phyloP scores from a whole-genome alignment of 1,140 invertebrate species.

The Lordiphosa mommai region DNA sequence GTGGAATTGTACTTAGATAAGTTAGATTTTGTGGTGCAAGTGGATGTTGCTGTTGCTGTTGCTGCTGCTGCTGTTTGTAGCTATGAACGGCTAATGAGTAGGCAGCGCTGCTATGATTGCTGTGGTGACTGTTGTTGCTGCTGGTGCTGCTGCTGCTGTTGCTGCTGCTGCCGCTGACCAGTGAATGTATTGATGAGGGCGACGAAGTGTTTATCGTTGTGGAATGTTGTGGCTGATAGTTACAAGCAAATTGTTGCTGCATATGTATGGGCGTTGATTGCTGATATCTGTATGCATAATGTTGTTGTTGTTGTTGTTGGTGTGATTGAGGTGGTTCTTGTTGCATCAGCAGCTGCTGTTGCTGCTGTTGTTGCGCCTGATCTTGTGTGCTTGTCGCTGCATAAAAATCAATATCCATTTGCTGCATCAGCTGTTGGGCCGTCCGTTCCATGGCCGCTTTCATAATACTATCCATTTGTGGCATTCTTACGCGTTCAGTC shows the following conservation, averaged over 20 bases:
- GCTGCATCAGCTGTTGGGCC: slow-evolving; percentile 57
- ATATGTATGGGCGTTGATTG: slow-evolving; percentile 47
- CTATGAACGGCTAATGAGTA: slow-evolving; percentile 58
- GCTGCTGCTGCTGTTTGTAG: slow-evolving; percentile 53
- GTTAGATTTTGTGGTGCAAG: slow-evolving; percentile 15
- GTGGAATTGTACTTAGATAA: slow-evolving; percentile 57
- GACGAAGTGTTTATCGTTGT: slow-evolving; percentile 46
- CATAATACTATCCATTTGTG: slow-evolving; percentile 60
- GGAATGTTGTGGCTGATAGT: slow-evolving; percentile 60
- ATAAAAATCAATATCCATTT: slow-evolving; percentile 44
- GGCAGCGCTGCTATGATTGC: slow-evolving; percentile 38
- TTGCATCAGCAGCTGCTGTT: slow-evolving; percentile 23
- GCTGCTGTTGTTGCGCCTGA: slow-evolving; percentile 25
- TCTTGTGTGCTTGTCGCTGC: slow-evolving; percentile 11
- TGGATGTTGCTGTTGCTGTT: slow-evolving; percentile 28
- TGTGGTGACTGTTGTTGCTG: slow-evolving; percentile 16
- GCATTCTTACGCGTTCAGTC: slow-evolving; percentile 52
- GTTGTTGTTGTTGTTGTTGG: slow-evolving; percentile 39
- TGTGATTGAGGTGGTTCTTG: slow-evolving; percentile 24
- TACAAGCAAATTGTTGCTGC: slow-evolving; percentile 52
- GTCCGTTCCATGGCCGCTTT: slow-evolving; percentile 49
- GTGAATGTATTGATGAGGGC: slow-evolving; percentile 58
- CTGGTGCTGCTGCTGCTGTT: slow-evolving; percentile 13
- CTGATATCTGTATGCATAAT: slow-evolving; percentile 54
- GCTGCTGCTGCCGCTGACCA: slow-evolving; percentile 31